phyloP scores from a whole-genome alignment of 1,140 invertebrate species.

The Phthorimaea operculella region DNA sequence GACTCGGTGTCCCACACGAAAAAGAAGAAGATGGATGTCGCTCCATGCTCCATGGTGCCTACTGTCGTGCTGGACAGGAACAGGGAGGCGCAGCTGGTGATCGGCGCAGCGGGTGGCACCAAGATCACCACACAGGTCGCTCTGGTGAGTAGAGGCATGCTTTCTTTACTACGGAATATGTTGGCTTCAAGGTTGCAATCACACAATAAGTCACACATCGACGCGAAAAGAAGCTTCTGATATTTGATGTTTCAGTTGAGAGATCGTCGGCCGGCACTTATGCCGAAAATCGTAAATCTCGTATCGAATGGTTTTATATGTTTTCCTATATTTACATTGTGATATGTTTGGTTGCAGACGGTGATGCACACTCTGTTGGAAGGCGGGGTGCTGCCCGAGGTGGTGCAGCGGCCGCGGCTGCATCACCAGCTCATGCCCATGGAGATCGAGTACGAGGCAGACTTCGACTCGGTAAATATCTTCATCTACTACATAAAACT shows the following conservation, averaged over 20 bases:
- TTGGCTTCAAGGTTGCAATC: constrained; percentile 84
- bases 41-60: constrained; percentile 93
- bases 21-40: too few species aligned
- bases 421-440: constrained; percentile 96
- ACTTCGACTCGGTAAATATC: constrained; percentile 25
- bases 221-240: too few species aligned
- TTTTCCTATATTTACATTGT: too few species aligned
- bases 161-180: constrained; percentile 84
- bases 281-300: too few species aligned
- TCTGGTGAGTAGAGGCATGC: constrained; percentile 75
- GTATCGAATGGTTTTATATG: too few species aligned
- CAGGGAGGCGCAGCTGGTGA: constrained; percentile 74
- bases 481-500: too few species aligned
- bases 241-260: too few species aligned
- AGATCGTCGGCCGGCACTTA: too few species aligned
- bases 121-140: constrained; percentile 88
- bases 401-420: constrained; percentile 83
- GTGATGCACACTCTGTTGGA: constrained; percentile 81
- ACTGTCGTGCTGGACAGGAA: constrained; percentile 77
- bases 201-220: too few species aligned
- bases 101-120: constrained; percentile 90
- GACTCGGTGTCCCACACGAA: too few species aligned
- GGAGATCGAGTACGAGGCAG: constrained; percentile 80
- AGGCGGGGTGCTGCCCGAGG: constrained; percentile 78
- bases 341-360: constrained; percentile 66